Base-by-base conservation (phyloP, 1,140 invertebrate genomes). In the Cydia splendana region DNA sequence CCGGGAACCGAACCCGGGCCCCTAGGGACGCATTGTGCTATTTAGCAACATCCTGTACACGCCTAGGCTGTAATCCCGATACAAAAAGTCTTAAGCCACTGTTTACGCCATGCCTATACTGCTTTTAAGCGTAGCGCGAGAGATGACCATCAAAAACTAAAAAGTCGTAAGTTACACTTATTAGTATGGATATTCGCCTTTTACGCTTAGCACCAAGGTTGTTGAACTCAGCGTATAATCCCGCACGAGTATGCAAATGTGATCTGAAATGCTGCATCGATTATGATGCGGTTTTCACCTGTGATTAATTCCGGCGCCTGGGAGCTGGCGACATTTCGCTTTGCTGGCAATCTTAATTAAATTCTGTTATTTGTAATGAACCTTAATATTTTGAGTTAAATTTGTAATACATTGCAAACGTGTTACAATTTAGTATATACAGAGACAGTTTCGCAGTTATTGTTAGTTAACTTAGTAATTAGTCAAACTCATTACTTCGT, bases 1-100 rank as follows among this genome's bases (percentile, higher is more conserved):
- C 65, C 53, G 62, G 53, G 57, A 38, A 53, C 15, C 57, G 34
- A 48, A 53, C 42, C 75, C 57, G 20, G 4, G 15, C 30, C 75
- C 75, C 65, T 4, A 6, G 75, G 75, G 75, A 76, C 30, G 62
- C 65, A 67, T 76, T 76, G 75, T 76, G 75, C 65, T 67, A 67
- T 71, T 71, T 71, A 71, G 28, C 67, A 71, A 71, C 67, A 42
- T 71, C 67, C 67, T 71, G 67, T 71, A 71, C 67, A 38, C 67
- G 65, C 65, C 65, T 67, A 38, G 30, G 9, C 28, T 34, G 15
- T 6, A n/a, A 30, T 13, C 65, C 65, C 28, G 12, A 62, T 10
- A n/a, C n/a, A 62, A 62, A 62, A 62, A 62, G 20, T 24, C 57
- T 1, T 62, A 62, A 10, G 18, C 24, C 57, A 62, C 2, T 24